Evolutionary conservation across 2,888 invertebrate genomes (phyloP).

Genomic region (Brenthis ino): DNA sequence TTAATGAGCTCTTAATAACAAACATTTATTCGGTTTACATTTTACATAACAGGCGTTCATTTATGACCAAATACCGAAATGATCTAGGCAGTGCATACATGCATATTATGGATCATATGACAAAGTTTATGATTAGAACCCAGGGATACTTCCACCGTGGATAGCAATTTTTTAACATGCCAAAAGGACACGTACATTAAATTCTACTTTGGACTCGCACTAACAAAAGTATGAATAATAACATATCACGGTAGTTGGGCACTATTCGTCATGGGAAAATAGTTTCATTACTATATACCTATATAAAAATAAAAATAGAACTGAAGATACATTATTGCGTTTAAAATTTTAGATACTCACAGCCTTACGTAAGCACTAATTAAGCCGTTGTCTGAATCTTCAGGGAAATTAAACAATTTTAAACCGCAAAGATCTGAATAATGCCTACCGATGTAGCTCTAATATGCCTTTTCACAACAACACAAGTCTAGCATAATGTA

Average conservation of each 20-base stretch:
- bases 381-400: constrained; percentile 17
- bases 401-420: constrained; percentile 28
- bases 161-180: background rate
- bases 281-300: background rate
- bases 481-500: no score
- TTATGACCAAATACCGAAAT: constrained; percentile 26
- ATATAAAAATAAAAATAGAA: background rate
- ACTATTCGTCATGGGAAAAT: constrained; percentile 16
- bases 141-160: constrained; percentile 24
- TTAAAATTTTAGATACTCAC: constrained; percentile 28
- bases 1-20: background rate
- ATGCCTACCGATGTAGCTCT: no score
- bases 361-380: constrained; percentile 26
- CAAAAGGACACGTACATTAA: background rate
- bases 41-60: background rate
- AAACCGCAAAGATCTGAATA: constrained; percentile 13
- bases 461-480: no score
- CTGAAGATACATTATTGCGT: background rate
- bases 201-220: background rate
- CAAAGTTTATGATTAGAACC: background rate
- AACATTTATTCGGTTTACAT: background rate
- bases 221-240: constrained; percentile 8
- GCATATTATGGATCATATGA: constrained; percentile 25
- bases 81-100: constrained; percentile 26
- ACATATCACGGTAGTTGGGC: background rate